phyloP scores from a whole-genome alignment of 1,140 invertebrate species.

The Frieseomelitta varia region DNA sequence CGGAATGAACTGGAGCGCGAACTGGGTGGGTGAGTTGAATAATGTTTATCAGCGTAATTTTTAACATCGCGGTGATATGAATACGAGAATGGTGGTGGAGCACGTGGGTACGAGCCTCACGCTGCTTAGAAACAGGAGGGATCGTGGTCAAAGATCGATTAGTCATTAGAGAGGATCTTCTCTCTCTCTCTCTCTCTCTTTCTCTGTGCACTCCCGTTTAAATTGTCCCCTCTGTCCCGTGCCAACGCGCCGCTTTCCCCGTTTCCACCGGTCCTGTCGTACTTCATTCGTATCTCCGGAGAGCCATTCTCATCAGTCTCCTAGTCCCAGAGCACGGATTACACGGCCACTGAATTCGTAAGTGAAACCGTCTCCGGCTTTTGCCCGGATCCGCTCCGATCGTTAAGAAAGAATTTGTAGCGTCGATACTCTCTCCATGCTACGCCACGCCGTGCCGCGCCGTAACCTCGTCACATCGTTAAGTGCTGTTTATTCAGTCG shows the following conservation, averaged over 20 bases:
- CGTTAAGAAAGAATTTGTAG: constrained; percentile 29
- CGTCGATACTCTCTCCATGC: no score
- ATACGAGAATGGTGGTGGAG: constrained; percentile 40
- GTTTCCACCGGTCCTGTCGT: background rate
- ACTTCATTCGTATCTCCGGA: constrained; percentile 57
- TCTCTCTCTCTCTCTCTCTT: no score
- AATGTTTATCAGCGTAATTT: constrained; percentile 42
- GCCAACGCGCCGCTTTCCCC: no score
- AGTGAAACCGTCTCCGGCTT: constrained; percentile 61
- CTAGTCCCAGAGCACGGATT: constrained; percentile 58
- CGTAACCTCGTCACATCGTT: background rate
- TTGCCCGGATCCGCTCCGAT: constrained; percentile 19
- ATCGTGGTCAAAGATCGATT: constrained; percentile 63
- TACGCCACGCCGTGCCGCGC: background rate
- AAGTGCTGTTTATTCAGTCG: background rate
- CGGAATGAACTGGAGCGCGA: constrained; percentile 31
- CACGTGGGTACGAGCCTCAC: constrained; percentile 22
- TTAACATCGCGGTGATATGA: constrained; percentile 42
- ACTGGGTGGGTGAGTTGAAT: constrained; percentile 28
- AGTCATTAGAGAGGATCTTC: constrained; percentile 51
- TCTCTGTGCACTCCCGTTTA: background rate
- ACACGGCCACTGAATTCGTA: constrained; percentile 63
- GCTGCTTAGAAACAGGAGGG: constrained; percentile 43
- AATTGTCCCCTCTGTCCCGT: background rate
- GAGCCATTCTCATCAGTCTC: constrained; percentile 61